Base-by-base conservation (phyloP, 2,888 invertebrate species). In the Blastobasis adustella region DNA sequence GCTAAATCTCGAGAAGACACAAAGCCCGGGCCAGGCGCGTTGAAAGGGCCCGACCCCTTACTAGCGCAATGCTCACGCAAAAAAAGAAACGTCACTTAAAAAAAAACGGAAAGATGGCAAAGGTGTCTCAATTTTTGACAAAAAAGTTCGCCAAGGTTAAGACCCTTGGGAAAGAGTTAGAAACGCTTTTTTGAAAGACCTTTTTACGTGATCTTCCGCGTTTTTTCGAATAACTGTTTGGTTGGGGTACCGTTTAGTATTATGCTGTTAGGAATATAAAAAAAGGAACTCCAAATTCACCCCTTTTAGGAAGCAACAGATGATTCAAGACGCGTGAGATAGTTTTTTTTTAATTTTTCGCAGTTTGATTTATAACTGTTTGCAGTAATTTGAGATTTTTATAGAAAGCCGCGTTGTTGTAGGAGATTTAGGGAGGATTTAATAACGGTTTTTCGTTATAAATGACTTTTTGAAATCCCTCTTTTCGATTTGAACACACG, bases 91-190 rank as follows among this genome's bases (percentile, higher is more conserved):
- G 63, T 69, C 72, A 73, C 62, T 69, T 64, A 66, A 62, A 73
- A 79, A 86, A 86, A 84, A 84, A 72, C 72, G 72, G 59, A 85
- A 86, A 85, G 87, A 88, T 88, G 80, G 67, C 85, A 87, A 88
- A 88, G 87, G 86, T 87, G 88, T 88, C 86, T 83, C 79, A 79
- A 79, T 82, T 86, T 82, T 68, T 65, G 65, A 73, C 73, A 79
- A 79, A 82, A 81, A 84, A 77, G 63, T 73, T 73, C 75, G 73
- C 76, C 73, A 79, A 87, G 86, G 86, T 87, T 88, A 87, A 87
- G 87, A 87, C 79, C 82, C 88, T 83, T 88, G 88, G 86, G 88
- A 88, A 88, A 88, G 88, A 88, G 88, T 88, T 88, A 82, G 82
- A 74, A 74, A 74, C 74, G 78, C 65, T 71, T 58, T 66, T 67